Conservation (phyloP, 1,140 invertebrate genomes). For the Camponotus floridanus region DNA sequence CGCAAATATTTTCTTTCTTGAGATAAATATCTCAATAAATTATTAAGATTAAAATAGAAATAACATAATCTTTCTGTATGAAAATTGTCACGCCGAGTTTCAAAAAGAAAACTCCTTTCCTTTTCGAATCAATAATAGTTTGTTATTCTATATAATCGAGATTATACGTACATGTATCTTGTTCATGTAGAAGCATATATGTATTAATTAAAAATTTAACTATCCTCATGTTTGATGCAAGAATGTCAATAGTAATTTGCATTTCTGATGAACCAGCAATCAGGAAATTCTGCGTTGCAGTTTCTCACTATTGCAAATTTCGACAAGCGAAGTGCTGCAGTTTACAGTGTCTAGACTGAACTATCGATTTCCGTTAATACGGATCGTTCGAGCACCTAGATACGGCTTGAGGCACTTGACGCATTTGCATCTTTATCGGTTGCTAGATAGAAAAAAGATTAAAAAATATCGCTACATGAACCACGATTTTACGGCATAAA, state of each 20-base stretch:
- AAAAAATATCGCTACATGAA: not conserved
- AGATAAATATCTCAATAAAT: not conserved
- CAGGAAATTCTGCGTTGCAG: constrained; percentile 10
- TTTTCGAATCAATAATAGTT: not conserved
- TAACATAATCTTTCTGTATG: not conserved
- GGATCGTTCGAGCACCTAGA: constrained; percentile 17
- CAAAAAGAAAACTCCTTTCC: not conserved
- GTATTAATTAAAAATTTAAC: not conserved
- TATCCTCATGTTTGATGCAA: constrained; percentile 6
- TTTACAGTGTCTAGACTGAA: constrained; percentile 24
- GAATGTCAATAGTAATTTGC: constrained; percentile 44
- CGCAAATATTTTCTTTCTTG: not conserved
- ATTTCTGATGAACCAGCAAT: constrained; percentile 43
- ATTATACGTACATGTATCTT: not conserved
- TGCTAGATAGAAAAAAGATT: constrained; percentile 15
- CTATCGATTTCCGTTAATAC: constrained; percentile 47
- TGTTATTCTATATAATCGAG: not conserved
- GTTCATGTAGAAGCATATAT: not conserved
- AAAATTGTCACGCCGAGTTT: not conserved
- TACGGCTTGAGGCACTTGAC: not conserved
- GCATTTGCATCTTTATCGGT: not conserved
- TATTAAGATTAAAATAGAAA: not conserved
- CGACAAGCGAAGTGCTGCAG: constrained; percentile 25
- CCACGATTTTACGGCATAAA: not conserved
- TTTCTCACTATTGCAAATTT: constrained; percentile 21